phyloP scores from a whole-genome alignment of 2,888 invertebrate species.

The Leistus spinibarbis region DNA sequence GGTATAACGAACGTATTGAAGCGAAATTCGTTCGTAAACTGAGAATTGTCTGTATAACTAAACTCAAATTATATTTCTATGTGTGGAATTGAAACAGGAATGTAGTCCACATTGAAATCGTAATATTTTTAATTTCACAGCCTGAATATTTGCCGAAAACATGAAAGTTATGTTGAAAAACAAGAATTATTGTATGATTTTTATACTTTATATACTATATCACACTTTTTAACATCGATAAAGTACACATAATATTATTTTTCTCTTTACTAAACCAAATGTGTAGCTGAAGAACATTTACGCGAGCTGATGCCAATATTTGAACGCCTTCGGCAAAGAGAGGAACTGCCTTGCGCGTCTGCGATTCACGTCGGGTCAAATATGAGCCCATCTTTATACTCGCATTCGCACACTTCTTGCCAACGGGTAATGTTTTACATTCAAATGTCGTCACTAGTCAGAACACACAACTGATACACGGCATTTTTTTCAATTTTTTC shows the following conservation, averaged over 20 bases:
- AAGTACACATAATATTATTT: slow-evolving; percentile 5
- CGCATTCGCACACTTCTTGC: slow-evolving; percentile 68
- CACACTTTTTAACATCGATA: slow-evolving; percentile 8
- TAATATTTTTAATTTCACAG: too few species aligned
- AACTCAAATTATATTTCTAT: too few species aligned
- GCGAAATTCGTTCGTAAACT: too few species aligned
- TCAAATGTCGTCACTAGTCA: background rate
- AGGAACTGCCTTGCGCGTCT: slow-evolving; percentile 89
- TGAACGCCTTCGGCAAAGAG: slow-evolving; percentile 89
- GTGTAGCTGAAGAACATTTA: slow-evolving; percentile 88
- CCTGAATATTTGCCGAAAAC: too few species aligned
- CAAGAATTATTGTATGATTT: too few species aligned
- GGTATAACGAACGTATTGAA: too few species aligned
- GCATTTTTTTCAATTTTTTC: background rate
- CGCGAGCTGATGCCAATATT: slow-evolving; percentile 95
- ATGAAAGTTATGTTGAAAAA: too few species aligned
- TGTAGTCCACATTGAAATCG: too few species aligned
- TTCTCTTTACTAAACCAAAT: background rate
- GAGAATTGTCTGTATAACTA: too few species aligned
- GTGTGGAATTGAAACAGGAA: too few species aligned
- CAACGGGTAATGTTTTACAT: slow-evolving; percentile 70
- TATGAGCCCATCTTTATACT: slow-evolving; percentile 68
- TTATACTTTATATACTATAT: slow-evolving; percentile 1
- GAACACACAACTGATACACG: slow-evolving; percentile 44
- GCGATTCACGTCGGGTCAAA: slow-evolving; percentile 83